Evolutionary conservation across 2,113 vertebrate genomes (phyloP).

Genomic region (Malurus cyaneus): DNA sequence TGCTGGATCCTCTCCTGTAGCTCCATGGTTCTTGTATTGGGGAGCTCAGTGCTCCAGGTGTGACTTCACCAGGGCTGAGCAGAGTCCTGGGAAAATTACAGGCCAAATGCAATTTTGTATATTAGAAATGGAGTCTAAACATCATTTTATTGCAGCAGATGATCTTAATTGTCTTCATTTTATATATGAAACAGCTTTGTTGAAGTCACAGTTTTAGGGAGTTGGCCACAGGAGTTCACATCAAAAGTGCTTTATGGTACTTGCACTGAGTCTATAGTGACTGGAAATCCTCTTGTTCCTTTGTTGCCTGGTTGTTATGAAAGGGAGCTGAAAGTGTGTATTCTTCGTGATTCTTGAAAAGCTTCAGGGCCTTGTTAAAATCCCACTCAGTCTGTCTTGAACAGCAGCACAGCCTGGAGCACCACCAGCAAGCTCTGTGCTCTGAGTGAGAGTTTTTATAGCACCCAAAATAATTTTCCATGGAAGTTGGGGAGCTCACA

Average conservation of each 20-base stretch:
- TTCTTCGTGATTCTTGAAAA: neutral
- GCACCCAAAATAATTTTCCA: neutral
- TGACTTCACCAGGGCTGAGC: neutral
- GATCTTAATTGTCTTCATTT: neutral
- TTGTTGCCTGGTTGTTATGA: neutral
- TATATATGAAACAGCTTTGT: neutral
- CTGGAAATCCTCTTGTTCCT: neutral
- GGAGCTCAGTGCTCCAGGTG: neutral
- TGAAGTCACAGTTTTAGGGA: neutral
- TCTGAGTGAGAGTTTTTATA: neutral
- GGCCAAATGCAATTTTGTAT: neutral
- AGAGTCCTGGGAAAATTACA: neutral
- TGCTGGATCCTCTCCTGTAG: neutral
- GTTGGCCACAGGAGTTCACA: neutral
- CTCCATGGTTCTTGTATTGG: neutral
- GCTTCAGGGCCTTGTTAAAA: neutral
- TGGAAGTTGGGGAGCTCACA: neutral
- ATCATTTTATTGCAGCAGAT: neutral
- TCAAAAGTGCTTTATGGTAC: neutral
- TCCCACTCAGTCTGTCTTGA: neutral
- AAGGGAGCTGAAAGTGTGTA: neutral
- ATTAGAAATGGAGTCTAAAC: neutral
- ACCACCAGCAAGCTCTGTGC: neutral
- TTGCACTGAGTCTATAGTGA: rapidly evolving
- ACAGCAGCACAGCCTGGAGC: neutral